A percentile compares a stretch with the other conserved stretches of the same genome.
These are phyloP conservation scores for Neodon shergylaensis DNA, from an alignment of 2,113 vertebrate genomes.

Conservation along the genomic window DNA sequence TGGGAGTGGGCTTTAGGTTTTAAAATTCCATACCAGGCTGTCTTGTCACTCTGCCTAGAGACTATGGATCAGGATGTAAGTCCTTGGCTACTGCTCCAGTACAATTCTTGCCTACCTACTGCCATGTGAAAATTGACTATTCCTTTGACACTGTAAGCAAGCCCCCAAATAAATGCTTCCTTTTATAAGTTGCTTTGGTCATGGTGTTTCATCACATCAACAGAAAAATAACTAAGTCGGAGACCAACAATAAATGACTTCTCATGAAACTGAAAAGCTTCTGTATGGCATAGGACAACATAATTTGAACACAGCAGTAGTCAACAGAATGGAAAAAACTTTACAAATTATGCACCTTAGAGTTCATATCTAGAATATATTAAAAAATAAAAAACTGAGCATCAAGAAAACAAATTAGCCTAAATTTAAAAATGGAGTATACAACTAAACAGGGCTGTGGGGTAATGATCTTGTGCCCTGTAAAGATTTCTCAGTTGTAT, in stretches of 20 bases:
- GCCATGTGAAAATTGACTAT: not conserved
- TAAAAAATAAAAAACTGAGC: not conserved
- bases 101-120: not conserved
- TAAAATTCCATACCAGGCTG: not conserved
- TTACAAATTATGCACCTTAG: not conserved
- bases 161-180: not conserved
- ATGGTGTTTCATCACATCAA: not conserved
- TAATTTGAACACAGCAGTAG: not conserved
- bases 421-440: not conserved
- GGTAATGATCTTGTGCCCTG: too few species aligned
- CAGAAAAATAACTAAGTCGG: not conserved
- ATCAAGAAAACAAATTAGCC: not conserved
- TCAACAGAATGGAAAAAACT: not conserved
- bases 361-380: not conserved
- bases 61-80: not conserved
- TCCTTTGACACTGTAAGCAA: not conserved
- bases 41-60: not conserved
- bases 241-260: not conserved
- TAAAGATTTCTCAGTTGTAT: too few species aligned
- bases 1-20: not conserved
- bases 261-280: not conserved
- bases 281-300: not conserved
- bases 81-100: not conserved
- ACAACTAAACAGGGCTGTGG: not conserved
- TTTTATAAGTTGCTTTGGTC: not conserved